Percentiles rank a stretch among this genome's conserved stretches.
Conservation (phyloP, 2,113 vertebrate genomes). For the Chaetops frenatus region DNA sequence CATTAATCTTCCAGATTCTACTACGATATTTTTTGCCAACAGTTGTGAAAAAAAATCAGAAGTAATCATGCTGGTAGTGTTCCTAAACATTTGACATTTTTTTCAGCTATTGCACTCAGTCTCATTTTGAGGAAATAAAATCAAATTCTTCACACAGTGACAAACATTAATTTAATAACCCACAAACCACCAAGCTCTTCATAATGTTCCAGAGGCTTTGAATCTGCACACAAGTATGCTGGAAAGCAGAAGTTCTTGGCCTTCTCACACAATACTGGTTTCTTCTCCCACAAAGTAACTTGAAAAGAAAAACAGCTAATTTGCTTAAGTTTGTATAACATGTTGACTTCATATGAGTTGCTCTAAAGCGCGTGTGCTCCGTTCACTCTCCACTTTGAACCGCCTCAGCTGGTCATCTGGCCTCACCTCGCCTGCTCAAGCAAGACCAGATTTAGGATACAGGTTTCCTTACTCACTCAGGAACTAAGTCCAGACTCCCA, state of each 20-base stretch:
- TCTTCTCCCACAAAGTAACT: background rate
- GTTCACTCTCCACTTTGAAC: background rate
- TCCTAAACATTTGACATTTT: background rate
- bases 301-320: background rate
- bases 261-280: background rate
- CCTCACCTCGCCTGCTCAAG: rapidly evolving
- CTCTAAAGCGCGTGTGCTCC: rapidly evolving
- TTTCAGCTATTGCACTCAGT: background rate
- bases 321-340: background rate
- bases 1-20: background rate
- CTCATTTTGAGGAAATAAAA: background rate
- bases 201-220: background rate
- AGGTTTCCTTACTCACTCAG: background rate
- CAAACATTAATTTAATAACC: background rate
- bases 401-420: background rate
- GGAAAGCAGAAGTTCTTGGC: background rate
- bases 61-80: background rate
- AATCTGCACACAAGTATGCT: background rate
- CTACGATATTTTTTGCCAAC: background rate
- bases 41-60: background rate
- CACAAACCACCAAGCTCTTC: background rate
- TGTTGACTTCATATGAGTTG: rapidly evolving
- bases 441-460: background rate
- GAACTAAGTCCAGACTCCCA: background rate
- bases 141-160: background rate